Percentiles rank a stretch among this genome's conserved stretches.
Evolutionary conservation across 2,888 invertebrate genomes (phyloP).

Genomic region (Fissipunctia ypsillon): DNA sequence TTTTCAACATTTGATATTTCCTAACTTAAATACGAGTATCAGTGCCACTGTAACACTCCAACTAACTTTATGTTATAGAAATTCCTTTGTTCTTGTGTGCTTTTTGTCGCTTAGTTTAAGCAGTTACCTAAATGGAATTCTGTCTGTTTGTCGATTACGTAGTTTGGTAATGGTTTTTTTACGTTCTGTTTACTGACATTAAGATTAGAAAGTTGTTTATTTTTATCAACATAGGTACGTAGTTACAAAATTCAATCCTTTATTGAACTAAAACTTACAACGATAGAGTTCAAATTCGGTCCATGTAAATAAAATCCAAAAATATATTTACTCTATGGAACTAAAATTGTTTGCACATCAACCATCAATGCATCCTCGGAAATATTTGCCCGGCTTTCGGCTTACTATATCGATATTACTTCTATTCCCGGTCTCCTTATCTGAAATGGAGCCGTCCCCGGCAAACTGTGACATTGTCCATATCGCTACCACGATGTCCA

Average conservation of each 20-base stretch:
- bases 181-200: neutral
- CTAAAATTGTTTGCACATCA: conserved; percentile 55
- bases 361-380: conserved; percentile 52
- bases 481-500: conserved; percentile 37
- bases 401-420: conserved; percentile 61
- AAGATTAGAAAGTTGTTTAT: neutral
- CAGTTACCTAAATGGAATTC: conserved; percentile 33
- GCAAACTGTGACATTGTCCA: conserved; percentile 58
- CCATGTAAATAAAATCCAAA: conserved; percentile 2
- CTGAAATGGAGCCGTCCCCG: conserved; percentile 58
- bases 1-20: conserved; percentile 81
- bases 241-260: neutral
- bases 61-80: conserved; percentile 47
- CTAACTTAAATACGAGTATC: conserved; percentile 64
- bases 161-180: conserved; percentile 1
- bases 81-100: conserved; percentile 46
- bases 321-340: conserved; percentile 12
- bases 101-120: conserved; percentile 36
- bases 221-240: no score
- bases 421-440: conserved; percentile 55
- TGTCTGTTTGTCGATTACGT: conserved; percentile 10
- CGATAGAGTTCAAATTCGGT: neutral
- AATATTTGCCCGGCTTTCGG: conserved; percentile 55
- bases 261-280: neutral
- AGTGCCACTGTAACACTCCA: conserved; percentile 44